Evolutionary conservation across 2,113 vertebrate species (phyloP).

Genomic region (Dasyurus viverrinus): DNA sequence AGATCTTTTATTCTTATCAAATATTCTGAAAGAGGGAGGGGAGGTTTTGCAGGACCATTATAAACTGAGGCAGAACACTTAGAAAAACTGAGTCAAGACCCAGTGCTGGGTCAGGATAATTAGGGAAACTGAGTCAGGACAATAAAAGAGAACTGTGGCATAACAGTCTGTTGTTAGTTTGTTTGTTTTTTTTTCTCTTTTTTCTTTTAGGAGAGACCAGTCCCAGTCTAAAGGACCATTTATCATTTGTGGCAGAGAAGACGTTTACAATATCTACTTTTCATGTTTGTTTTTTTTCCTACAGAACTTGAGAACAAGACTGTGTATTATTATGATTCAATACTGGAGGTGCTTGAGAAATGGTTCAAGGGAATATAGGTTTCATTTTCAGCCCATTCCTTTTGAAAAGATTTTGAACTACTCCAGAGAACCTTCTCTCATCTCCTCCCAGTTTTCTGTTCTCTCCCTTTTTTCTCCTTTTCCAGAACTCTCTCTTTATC

Average conservation of each 20-base stretch:
- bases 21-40: too few relatives aligned
- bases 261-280: not conserved
- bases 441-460: not conserved
- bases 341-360: not conserved
- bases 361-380: not conserved
- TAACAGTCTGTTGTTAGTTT: not conserved
- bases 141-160: too few relatives aligned
- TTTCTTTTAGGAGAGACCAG: not conserved
- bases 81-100: too few relatives aligned
- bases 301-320: not conserved
- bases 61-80: too few relatives aligned
- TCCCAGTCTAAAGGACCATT: slow-evolving; percentile 35
- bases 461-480: not conserved
- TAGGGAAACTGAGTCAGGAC: too few relatives aligned
- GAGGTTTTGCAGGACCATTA: too few relatives aligned
- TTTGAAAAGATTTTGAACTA: not conserved
- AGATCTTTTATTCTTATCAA: too few relatives aligned
- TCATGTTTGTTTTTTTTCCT: not conserved
- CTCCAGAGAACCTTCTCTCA: not conserved
- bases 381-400: not conserved
- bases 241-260: slow-evolving; percentile 24
- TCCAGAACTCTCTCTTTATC: not conserved
- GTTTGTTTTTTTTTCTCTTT: not conserved
- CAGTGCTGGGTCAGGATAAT: too few relatives aligned
- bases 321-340: not conserved